Percentiles rank a stretch among this genome's conserved stretches.
Evolutionary conservation across 1,140 invertebrate genomes (phyloP).

Genomic region (Dreissena rostriformis): DNA sequence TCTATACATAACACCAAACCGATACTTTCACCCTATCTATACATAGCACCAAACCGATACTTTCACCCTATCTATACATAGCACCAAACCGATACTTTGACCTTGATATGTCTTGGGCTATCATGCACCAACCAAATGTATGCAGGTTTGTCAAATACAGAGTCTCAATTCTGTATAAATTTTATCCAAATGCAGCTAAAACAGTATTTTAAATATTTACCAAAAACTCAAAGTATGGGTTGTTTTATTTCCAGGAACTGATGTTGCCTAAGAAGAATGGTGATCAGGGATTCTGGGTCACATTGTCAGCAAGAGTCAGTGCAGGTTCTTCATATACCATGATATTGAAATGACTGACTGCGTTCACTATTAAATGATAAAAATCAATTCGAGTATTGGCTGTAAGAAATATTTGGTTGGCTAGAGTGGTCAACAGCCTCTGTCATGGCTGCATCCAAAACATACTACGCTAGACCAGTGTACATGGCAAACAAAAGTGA

Average conservation of each 20-base stretch:
- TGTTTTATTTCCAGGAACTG: not conserved
- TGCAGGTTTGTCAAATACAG: too few relatives aligned
- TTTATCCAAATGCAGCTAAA: too few relatives aligned
- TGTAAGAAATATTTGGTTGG: not conserved
- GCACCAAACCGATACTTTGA: too few relatives aligned
- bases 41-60: too few relatives aligned
- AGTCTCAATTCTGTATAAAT: too few relatives aligned
- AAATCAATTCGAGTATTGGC: not conserved
- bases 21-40: too few relatives aligned
- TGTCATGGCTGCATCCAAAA: slow-evolving; percentile 25
- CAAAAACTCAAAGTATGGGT: not conserved
- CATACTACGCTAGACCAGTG: slow-evolving; percentile 44
- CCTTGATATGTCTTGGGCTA: too few relatives aligned
- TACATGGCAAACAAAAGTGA: slow-evolving; percentile 4
- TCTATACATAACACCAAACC: too few relatives aligned
- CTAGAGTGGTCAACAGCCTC: not conserved
- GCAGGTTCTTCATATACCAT: not conserved
- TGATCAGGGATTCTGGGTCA: too few relatives aligned
- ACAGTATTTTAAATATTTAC: too few relatives aligned
- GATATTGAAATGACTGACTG: not conserved
- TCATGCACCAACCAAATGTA: too few relatives aligned
- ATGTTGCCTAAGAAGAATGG: not conserved
- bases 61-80: too few relatives aligned
- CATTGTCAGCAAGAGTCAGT: not conserved
- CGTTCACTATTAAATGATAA: not conserved